A percentile compares a stretch with the other conserved stretches of the same genome.
phyloP scores from a whole-genome alignment of 2,113 vertebrate species.

The Mixornis gularis region DNA sequence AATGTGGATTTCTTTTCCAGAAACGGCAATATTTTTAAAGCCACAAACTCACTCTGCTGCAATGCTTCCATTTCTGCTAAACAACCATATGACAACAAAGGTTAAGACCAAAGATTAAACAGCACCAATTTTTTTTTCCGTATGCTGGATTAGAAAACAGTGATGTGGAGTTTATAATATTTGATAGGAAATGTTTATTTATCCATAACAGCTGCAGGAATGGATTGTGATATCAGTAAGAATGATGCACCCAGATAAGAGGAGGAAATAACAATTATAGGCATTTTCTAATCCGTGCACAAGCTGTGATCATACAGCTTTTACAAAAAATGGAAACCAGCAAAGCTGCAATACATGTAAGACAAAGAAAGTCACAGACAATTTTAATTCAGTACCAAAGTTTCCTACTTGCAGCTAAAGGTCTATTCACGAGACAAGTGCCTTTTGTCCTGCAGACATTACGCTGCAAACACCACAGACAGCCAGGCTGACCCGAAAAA shows the following conservation, averaged over 20 bases:
- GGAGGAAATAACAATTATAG: background rate
- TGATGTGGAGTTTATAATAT: background rate
- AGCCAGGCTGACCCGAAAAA: background rate
- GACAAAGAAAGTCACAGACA: background rate
- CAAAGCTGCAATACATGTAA: background rate
- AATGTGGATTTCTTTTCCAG: background rate
- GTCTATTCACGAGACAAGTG: background rate
- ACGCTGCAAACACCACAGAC: background rate
- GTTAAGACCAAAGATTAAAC: background rate
- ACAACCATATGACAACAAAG: background rate
- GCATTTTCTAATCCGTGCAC: background rate
- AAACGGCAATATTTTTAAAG: background rate
- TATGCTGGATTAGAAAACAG: background rate
- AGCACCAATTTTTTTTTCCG: background rate
- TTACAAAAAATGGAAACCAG: background rate
- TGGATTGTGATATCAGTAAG: background rate
- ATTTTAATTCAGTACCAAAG: background rate
- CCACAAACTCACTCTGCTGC: background rate
- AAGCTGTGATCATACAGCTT: background rate
- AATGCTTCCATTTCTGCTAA: background rate
- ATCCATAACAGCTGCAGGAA: background rate
- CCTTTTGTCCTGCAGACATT: background rate
- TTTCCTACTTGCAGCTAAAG: background rate
- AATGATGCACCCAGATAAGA: background rate
- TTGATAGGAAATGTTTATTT: background rate